Conservation (phyloP, 2,888 invertebrate species). For the Drosophila eohydei region DNA sequence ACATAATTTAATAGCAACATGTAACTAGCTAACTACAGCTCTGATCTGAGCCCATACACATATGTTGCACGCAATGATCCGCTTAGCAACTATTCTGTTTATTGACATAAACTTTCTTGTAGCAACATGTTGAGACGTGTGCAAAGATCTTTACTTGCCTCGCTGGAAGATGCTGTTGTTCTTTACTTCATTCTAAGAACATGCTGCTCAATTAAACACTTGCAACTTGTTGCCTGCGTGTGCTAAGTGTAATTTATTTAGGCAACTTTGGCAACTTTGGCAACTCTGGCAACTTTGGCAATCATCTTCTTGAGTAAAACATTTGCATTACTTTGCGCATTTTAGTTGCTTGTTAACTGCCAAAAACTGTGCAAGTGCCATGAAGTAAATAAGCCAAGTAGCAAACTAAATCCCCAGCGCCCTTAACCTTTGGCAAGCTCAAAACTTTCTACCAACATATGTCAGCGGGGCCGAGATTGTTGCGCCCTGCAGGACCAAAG, state of each 20-base stretch:
- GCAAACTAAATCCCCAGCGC: slow-evolving; percentile 38
- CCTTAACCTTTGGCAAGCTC: slow-evolving; percentile 45
- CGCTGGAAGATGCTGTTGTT: not conserved
- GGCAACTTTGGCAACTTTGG: slow-evolving; percentile 15
- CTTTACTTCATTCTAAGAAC: not conserved
- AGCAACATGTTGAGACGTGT: not conserved
- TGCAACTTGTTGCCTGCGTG: slow-evolving; percentile 28
- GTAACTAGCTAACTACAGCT: not conserved
- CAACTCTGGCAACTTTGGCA: slow-evolving; percentile 21
- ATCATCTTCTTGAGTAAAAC: slow-evolving; percentile 10
- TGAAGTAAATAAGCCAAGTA: slow-evolving; percentile 37
- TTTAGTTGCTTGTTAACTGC: slow-evolving; percentile 49
- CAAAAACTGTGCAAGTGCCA: slow-evolving; percentile 23
- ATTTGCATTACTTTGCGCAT: slow-evolving; percentile 39
- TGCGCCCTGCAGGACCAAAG: slow-evolving; percentile 36
- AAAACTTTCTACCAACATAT: slow-evolving; percentile 42
- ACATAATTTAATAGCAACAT: not conserved
- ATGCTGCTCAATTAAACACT: slow-evolving; percentile 11
- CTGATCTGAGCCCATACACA: not conserved
- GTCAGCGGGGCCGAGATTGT: slow-evolving; percentile 50
- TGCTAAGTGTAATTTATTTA: slow-evolving; percentile 5
- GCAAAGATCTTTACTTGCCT: not conserved
- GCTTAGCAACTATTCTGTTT: not conserved
- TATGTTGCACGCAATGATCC: not conserved
- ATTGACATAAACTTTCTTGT: not conserved